Percentiles rank a stretch among this genome's conserved stretches.
Conservation (phyloP, 2,113 vertebrate species). For the Myotis davidii region DNA sequence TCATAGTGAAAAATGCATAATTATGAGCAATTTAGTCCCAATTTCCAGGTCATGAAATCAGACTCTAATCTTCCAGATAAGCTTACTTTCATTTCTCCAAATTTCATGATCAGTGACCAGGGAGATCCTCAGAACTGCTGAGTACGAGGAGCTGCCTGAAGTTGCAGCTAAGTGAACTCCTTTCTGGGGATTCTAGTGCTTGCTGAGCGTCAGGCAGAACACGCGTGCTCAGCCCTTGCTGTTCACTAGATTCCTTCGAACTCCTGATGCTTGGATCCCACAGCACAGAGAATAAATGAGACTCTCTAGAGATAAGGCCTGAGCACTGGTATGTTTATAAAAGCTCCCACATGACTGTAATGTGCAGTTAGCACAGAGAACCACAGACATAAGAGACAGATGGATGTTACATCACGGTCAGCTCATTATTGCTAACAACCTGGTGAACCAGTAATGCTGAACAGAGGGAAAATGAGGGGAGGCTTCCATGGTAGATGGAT, state of each 20-base stretch:
- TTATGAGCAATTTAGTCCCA: slow-evolving; percentile 6
- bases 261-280: neutral
- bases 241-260: neutral
- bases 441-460: neutral
- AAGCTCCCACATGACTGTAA: neutral
- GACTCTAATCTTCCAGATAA: neutral
- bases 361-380: neutral
- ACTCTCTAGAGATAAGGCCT: neutral
- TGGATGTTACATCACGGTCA: neutral
- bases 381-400: neutral
- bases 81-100: neutral
- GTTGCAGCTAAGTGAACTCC: neutral
- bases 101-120: neutral
- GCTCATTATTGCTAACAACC: neutral
- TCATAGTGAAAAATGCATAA: neutral
- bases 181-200: neutral
- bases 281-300: neutral
- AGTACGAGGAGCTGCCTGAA: neutral
- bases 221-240: neutral
- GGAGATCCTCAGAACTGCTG: neutral
- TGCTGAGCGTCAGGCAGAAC: neutral
- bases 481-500: neutral
- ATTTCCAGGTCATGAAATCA: neutral
- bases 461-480: neutral
- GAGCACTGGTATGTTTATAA: neutral